A percentile compares a stretch with the other conserved stretches of the same genome.
These are phyloP conservation scores for Acomys russatus DNA, from an alignment of 2,797 vertebrate genomes.

Conservation along the genomic window DNA sequence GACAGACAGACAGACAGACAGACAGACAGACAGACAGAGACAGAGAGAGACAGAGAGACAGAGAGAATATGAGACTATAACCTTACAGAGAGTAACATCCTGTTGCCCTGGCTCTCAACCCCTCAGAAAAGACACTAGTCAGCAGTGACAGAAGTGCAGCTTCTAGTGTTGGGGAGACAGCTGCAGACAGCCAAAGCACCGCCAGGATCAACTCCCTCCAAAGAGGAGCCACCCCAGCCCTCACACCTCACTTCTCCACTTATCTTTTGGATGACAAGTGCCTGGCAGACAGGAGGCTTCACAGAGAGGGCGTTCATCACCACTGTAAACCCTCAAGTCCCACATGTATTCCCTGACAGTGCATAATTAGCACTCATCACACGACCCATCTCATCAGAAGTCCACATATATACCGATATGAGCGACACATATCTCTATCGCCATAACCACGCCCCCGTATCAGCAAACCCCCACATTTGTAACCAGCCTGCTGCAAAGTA, in stretches of 20 bases:
- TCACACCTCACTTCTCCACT: background rate
- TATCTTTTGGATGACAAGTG: background rate
- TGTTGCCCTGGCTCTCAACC: background rate
- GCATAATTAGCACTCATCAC: conserved; percentile 75
- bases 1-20: fast-evolving
- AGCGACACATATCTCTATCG: background rate
- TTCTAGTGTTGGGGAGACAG: background rate
- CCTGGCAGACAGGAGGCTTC: background rate
- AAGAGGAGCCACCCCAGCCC: background rate
- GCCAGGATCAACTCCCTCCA: conserved; percentile 34
- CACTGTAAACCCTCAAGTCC: conserved; percentile 39
- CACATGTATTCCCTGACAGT: conserved; percentile 63
- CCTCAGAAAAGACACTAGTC: conserved; percentile 11
- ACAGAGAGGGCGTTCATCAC: fast-evolving
- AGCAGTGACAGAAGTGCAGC: background rate
- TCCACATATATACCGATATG: background rate
- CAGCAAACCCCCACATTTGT: background rate
- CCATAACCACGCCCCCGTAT: too few species aligned
- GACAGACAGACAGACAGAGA: fast-evolving
- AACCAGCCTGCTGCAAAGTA: background rate
- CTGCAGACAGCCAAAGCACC: background rate
- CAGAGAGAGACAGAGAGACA: too few species aligned
- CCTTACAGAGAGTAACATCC: background rate
- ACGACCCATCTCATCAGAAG: conserved; percentile 30
- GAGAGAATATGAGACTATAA: background rate